A percentile compares a stretch with the other conserved stretches of the same genome.
Evolutionary conservation across 2,797 vertebrate species (phyloP).

Genomic region (Valencia hispanica): DNA sequence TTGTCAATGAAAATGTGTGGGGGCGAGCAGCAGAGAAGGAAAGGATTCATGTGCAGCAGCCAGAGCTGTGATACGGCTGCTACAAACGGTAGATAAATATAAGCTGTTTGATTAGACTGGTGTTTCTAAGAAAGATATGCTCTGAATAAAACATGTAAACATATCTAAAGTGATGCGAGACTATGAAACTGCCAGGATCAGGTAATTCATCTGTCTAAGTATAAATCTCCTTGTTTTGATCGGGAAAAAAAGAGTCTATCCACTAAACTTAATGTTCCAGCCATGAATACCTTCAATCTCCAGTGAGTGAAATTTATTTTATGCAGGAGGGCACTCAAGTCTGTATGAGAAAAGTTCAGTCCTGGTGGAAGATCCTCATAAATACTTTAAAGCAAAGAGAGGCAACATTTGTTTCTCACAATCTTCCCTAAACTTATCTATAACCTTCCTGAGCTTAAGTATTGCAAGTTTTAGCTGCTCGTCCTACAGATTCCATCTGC

Average conservation of each 20-base stretch:
- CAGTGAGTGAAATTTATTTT: constrained; percentile 33
- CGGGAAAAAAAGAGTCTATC: constrained; percentile 17
- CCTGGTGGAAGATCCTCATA: constrained; percentile 60
- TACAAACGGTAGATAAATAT: constrained; percentile 18
- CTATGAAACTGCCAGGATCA: not conserved
- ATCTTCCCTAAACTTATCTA: constrained; percentile 43
- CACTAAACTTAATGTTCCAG: constrained; percentile 20
- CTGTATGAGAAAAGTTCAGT: constrained; percentile 50
- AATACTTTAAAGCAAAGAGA: constrained; percentile 66
- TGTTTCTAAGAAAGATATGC: constrained; percentile 18
- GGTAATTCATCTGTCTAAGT: constrained; percentile 18
- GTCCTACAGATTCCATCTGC: constrained; percentile 48
- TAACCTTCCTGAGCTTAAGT: constrained; percentile 59
- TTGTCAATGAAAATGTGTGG: constrained; percentile 35
- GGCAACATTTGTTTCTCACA: constrained; percentile 44
- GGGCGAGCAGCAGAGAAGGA: constrained; percentile 19
- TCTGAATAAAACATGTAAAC: constrained; percentile 22
- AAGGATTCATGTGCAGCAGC: constrained; percentile 14
- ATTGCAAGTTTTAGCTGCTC: constrained; percentile 44
- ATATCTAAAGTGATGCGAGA: constrained; percentile 1
- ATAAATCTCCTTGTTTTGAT: constrained; percentile 8
- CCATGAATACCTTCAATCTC: constrained; percentile 39
- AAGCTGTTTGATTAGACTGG: constrained; percentile 13
- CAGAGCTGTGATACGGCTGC: constrained; percentile 35
- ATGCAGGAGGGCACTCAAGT: constrained; percentile 34